Evolutionary conservation across 2,888 invertebrate species (phyloP), one percentile per base, ranked within the genome.

Genomic region (Hirudinaria manillensis): DNA sequence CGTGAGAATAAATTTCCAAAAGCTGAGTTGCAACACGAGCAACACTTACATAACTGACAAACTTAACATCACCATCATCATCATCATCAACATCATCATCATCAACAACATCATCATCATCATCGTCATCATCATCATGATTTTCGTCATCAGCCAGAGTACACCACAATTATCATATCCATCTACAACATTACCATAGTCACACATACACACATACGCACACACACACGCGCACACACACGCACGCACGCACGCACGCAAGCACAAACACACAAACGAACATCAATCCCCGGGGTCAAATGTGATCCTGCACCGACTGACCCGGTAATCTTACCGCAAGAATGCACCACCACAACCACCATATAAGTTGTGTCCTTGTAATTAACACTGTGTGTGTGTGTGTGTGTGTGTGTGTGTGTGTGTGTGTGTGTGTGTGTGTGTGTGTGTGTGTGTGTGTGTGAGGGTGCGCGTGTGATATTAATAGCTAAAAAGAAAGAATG

Each of bases 341-440:
- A 7, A 45, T 7, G 13, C 45, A 45, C 45, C 45, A 45, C 45
- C 45, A n/a, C n/a, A n/a, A n/a, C n/a, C n/a, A n/a, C n/a, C n/a
- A n/a, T n/a, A n/a, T 45, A 45, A 45, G 45, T 16, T 16, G 45
- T 7, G 45, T 45, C 45, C 45, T 45, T 45, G 45, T 45, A 1
- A 45, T 45, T n/a, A n/a, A n/a, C n/a, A n/a, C n/a, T 45, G 45
- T 36, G 70, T n/a, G 70, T 36, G 68, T 24, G 51, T 29, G 68
- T 51, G 68, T 70, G 53, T 38, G 68, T 38, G 68, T 72, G 70
- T 75, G 75, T 29, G 51, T 67, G 68, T 38, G 68, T 71, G 27
- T 21, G 45, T 38, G 75, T 51, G 51, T 67, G 45, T 16, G 70
- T 71, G 51, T 10, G 51, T 70, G 68, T 51, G 75, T 74, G 66